These are phyloP conservation scores for Panagrolaimus sp. DNA, from an alignment of 1,140 invertebrate genomes.

Conservation along the genomic window DNA sequence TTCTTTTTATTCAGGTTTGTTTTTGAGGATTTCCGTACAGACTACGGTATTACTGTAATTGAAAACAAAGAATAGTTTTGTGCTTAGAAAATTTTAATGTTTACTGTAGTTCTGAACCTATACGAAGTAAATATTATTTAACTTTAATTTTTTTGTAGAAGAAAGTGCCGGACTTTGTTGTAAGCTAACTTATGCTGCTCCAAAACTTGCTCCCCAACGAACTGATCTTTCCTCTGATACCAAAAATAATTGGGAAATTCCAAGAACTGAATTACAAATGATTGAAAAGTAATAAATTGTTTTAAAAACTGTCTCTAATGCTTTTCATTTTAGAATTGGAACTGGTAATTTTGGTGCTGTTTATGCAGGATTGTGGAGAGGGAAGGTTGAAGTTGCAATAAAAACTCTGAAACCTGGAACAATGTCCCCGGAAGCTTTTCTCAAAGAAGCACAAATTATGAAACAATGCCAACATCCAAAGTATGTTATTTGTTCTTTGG, in stretches of 20 bases:
- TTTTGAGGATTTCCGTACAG: neutral
- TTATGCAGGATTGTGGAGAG: slow-evolving; percentile 72
- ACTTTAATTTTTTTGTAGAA: slow-evolving; percentile 32
- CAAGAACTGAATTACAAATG: slow-evolving; percentile 77
- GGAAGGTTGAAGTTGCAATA: slow-evolving; percentile 75
- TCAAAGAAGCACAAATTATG: slow-evolving; percentile 90
- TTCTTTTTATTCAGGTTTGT: slow-evolving; percentile 71
- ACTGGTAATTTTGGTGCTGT: slow-evolving; percentile 79
- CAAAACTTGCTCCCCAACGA: slow-evolving; percentile 85
- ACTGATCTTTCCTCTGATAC: slow-evolving; percentile 91
- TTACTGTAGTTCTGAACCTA: no score
- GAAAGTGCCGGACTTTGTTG: slow-evolving; percentile 81
- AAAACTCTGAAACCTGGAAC: slow-evolving; percentile 89
- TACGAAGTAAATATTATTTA: no score
- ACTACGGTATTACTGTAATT: neutral
- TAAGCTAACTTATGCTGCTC: slow-evolving; percentile 80
- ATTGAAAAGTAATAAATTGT: slow-evolving; percentile 66
- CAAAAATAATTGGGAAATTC: slow-evolving; percentile 93
- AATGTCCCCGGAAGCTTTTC: slow-evolving; percentile 90
- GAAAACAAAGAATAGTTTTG: neutral
- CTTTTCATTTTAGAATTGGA: slow-evolving; percentile 58
- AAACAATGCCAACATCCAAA: slow-evolving; percentile 94
- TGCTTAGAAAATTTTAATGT: neutral
- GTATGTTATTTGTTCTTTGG: slow-evolving; percentile 61
- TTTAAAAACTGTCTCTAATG: slow-evolving; percentile 61